Evolutionary conservation across 2,797 vertebrate species (phyloP).

Genomic region (Dallia pectoralis): DNA sequence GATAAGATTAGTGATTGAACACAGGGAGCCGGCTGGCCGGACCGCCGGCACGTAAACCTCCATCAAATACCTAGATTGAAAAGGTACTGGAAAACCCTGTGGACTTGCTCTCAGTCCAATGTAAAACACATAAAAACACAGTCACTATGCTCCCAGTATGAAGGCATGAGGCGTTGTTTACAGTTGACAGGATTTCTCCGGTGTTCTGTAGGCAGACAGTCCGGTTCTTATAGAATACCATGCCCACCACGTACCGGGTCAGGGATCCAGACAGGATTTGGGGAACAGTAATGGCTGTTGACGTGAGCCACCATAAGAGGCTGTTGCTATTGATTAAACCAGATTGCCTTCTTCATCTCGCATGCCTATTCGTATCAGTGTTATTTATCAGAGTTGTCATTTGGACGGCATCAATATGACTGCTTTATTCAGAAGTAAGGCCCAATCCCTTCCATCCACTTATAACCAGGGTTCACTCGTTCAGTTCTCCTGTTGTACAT

Average conservation of each 20-base stretch:
- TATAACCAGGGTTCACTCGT: too few species aligned
- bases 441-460: too few species aligned
- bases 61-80: slow-evolving; percentile 52
- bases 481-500: too few species aligned
- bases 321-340: slow-evolving; percentile 6
- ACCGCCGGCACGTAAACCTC: slow-evolving; percentile 57
- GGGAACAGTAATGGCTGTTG: slow-evolving; percentile 23
- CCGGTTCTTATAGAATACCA: neutral
- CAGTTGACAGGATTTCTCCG: slow-evolving; percentile 8
- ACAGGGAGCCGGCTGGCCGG: slow-evolving; percentile 48
- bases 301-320: neutral
- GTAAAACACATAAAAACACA: slow-evolving; percentile 28
- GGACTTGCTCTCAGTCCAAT: slow-evolving; percentile 39
- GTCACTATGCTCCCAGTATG: slow-evolving; percentile 9
- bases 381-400: slow-evolving; percentile 9
- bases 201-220: slow-evolving; percentile 7
- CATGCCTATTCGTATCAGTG: slow-evolving; percentile 8
- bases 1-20: slow-evolving; percentile 75
- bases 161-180: slow-evolving; percentile 13
- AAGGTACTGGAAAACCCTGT: slow-evolving; percentile 44
- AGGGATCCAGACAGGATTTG: slow-evolving; percentile 21
- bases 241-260: slow-evolving; percentile 16
- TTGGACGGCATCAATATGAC: slow-evolving; percentile 35
- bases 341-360: slow-evolving; percentile 3
- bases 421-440: slow-evolving; percentile 9